A percentile compares a stretch with the other conserved stretches of the same genome.
Conservation (phyloP, 2,797 vertebrate genomes). For the Cuniculus paca region DNA sequence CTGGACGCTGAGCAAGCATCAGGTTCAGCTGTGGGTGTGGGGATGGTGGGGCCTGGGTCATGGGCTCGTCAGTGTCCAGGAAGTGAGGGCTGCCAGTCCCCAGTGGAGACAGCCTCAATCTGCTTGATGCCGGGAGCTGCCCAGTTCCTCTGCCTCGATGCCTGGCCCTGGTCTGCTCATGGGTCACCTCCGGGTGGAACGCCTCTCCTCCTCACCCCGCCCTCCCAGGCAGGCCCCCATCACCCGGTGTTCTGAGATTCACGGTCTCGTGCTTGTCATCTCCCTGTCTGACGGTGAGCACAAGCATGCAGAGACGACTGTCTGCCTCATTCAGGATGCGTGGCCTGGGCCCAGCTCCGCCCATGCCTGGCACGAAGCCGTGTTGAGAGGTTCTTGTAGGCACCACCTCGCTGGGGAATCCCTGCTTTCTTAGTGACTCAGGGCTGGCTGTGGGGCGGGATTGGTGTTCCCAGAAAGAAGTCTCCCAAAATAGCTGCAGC, state of each 20-base stretch:
- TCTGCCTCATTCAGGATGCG: too few species aligned
- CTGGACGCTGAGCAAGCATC: fast-evolving
- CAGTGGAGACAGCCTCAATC: fast-evolving
- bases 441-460: constrained; percentile 25
- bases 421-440: not conserved
- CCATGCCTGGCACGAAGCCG: not conserved
- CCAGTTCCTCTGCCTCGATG: not conserved
- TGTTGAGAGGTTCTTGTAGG: not conserved
- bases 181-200: not conserved
- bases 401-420: not conserved
- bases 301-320: fast-evolving
- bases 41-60: not conserved
- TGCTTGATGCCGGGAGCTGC: not conserved
- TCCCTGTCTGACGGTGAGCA: fast-evolving
- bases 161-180: not conserved
- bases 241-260: too few species aligned
- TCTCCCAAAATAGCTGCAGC: constrained; percentile 52
- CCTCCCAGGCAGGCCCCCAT: fast-evolving
- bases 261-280: fast-evolving
- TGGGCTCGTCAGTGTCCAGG: not conserved
- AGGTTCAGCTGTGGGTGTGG: not conserved
- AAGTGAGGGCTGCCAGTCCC: not conserved
- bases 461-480: constrained; percentile 64
- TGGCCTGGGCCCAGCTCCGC: too few species aligned
- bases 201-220: not conserved